Conservation (phyloP, 2,888 invertebrate genomes). For the Cataglyphis livida region DNA sequence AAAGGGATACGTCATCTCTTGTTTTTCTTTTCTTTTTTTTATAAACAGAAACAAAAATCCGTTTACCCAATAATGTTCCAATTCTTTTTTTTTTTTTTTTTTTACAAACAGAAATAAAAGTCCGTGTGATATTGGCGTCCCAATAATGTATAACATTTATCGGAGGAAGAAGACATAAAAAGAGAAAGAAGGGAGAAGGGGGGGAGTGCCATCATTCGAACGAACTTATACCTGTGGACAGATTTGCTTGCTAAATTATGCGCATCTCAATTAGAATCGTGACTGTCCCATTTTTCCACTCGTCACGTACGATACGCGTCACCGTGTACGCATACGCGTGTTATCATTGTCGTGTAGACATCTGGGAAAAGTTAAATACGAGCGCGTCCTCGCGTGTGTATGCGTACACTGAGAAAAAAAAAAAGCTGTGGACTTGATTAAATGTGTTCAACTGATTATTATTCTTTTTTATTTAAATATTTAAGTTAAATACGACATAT, state of each 20-base stretch:
- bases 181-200: too few species aligned
- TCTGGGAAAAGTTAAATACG: neutral
- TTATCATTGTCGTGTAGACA: conserved; percentile 16
- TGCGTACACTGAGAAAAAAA: too few species aligned
- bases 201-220: neutral
- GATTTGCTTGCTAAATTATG: conserved; percentile 46
- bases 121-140: neutral
- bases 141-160: conserved; percentile 9
- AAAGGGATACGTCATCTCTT: neutral
- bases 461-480: too few species aligned
- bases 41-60: neutral
- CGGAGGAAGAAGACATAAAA: neutral
- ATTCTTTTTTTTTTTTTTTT: neutral
- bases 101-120: neutral
- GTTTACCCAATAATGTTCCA: neutral
- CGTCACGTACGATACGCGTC: conserved; percentile 31
- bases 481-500: too few species aligned
- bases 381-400: neutral
- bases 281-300: conserved; percentile 52
- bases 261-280: conserved; percentile 56
- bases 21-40: neutral
- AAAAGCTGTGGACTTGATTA: too few species aligned
- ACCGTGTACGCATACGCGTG: neutral
- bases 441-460: too few species aligned
- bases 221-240: conserved; percentile 9